phyloP scores from a whole-genome alignment of 2,113 vertebrate genomes.

The Pica pica region DNA sequence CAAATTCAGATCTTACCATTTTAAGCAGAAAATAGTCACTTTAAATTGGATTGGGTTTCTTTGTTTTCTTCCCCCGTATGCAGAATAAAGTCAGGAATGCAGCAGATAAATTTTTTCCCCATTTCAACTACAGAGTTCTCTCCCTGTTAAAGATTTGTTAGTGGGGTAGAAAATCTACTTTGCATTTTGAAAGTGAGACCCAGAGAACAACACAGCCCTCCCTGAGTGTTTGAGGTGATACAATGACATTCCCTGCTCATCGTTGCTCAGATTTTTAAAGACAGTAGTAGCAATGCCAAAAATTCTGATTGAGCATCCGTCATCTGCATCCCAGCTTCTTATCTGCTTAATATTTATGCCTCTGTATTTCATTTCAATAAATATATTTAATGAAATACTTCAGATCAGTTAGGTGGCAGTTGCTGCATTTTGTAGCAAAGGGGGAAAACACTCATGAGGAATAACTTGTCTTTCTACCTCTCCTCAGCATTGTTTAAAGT shows the following conservation, averaged over 20 bases:
- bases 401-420: not conserved
- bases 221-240: not conserved
- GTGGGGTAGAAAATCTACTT: not conserved
- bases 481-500: not conserved
- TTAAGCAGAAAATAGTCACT: not conserved
- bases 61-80: not conserved
- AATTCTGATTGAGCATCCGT: not conserved
- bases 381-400: not conserved
- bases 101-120: not conserved
- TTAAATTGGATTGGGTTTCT: not conserved
- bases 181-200: not conserved
- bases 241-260: not conserved
- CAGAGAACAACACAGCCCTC: not conserved
- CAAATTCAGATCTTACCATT: not conserved
- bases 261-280: not conserved
- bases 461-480: not conserved
- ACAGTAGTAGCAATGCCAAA: not conserved
- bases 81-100: not conserved
- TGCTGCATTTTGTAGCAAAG: not conserved
- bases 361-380: not conserved
- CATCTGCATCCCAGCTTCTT: not conserved
- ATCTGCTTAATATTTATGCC: not conserved
- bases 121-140: not conserved
- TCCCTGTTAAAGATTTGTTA: not conserved
- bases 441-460: not conserved